Conservation (phyloP, 2,113 vertebrate genomes). For the Prolemur simus region DNA sequence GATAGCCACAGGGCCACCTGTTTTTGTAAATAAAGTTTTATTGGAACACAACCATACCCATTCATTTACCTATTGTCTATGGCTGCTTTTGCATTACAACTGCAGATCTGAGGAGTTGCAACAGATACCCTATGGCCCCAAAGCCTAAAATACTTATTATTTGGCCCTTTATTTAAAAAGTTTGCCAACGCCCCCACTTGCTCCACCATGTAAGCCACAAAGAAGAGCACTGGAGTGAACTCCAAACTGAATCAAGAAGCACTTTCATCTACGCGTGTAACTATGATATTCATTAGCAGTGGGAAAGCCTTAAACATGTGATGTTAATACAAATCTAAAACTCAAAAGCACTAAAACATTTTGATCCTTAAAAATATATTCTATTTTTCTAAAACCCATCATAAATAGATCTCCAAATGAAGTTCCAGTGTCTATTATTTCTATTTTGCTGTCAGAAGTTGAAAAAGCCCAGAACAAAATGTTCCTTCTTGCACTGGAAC, state of each 20-base stretch:
- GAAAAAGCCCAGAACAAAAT: neutral
- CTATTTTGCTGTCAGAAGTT: neutral
- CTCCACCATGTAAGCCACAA: neutral
- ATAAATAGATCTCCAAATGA: neutral
- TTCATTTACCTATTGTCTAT: neutral
- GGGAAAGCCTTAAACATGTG: neutral
- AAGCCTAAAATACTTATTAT: neutral
- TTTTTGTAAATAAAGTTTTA: conserved; percentile 13
- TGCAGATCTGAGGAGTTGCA: neutral
- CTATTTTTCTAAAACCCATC: neutral
- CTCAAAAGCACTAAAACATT: neutral
- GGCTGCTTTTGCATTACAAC: neutral
- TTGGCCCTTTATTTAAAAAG: neutral
- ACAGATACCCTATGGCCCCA: neutral
- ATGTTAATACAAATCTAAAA: neutral
- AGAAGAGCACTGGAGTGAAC: neutral
- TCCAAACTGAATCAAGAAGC: neutral
- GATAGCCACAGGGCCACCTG: neutral
- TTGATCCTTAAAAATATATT: neutral
- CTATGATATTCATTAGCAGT: neutral
- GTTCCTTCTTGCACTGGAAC: neutral
- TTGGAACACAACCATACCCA: neutral
- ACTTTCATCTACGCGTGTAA: neutral
- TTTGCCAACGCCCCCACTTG: neutral
- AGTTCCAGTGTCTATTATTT: neutral